phyloP scores from a whole-genome alignment of 2,797 vertebrate species.

The Phrynocephalus guinanensis region DNA sequence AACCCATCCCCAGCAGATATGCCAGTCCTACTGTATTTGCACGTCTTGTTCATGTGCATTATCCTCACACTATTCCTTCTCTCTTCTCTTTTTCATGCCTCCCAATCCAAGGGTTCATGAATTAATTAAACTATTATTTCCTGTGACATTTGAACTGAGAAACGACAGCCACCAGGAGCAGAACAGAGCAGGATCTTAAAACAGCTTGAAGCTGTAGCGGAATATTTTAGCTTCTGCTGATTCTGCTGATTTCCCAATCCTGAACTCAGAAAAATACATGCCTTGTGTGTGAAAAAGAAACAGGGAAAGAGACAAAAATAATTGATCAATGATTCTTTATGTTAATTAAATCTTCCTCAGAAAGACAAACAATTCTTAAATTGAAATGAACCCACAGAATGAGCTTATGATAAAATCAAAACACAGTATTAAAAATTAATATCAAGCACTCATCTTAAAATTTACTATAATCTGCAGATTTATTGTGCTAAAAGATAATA shows the following conservation, averaged over 20 bases:
- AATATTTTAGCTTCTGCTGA: not conserved
- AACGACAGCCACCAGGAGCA: not conserved
- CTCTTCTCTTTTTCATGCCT: not conserved
- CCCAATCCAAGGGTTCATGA: not conserved
- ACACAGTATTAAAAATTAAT: conserved; percentile 5
- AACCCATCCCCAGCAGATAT: no score
- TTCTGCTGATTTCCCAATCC: not conserved
- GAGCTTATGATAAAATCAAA: not conserved
- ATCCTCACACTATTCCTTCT: no score
- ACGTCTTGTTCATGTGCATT: not conserved
- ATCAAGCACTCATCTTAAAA: conserved; percentile 34
- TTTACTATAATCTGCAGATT: conserved; percentile 24
- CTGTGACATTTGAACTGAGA: not conserved
- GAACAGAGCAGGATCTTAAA: not conserved
- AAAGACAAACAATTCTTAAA: not conserved
- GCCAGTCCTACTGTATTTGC: no score
- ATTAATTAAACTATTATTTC: not conserved
- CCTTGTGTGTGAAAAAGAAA: not conserved
- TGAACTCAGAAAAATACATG: not conserved
- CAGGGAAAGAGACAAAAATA: not conserved
- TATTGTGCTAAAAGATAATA: conserved; percentile 50
- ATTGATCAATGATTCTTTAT: not conserved
- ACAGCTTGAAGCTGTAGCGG: not conserved
- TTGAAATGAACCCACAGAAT: not conserved
- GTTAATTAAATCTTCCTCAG: conserved; percentile 20